Evolutionary conservation across 2,888 invertebrate species (phyloP), one percentile per base, ranked within the genome.

Genomic region (Hymenopus coronatus): DNA sequence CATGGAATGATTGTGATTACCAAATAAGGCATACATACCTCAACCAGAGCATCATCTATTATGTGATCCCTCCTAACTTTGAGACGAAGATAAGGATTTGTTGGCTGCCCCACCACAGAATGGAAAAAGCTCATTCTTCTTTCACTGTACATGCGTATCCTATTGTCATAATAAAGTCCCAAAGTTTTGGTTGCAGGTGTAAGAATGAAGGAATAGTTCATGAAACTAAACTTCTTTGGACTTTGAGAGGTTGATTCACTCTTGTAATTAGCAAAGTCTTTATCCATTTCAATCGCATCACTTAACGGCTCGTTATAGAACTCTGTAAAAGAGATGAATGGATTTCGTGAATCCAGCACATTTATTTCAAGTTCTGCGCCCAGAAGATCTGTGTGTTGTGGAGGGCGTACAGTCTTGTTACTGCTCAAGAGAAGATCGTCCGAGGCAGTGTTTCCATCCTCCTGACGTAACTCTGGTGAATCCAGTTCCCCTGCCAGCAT

Each of bases 231-330:
- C 93, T 97, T 96, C 90, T 90, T 92, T 83, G 92, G 92, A 28
- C 86, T 88, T 83, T 83, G 85, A 83, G 83, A 86, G 20, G 92
- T 92, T 88, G 93, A 92, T 89, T 93, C 92, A 85, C 96, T 96
- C 93, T 97, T 97, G 93, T 97, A 98, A 93, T 97, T 97, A 87
- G 98, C 96, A 94, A 98, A 98, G 94, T 99, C 98, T 92, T 97
- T 96, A 93, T 98, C 98, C 97, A 98, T 98, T 94, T 98, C 98
- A 90, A 99, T 96, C 89, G 96, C 96, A 93, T 98, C 98, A 94
- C 98, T 98, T 87, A 98, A 94, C 0, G 97, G 97, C 93, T 99
- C 98, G 93, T 99, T 98, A 93, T 98, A 98, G 94, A 99, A 99
- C 92, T 98, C 98, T 90, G 96, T 96, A 92, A 97, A 97, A 89